Base-by-base conservation (phyloP, 92 coral and sea anemone genomes). In the Virgularia gustaviana region DNA sequence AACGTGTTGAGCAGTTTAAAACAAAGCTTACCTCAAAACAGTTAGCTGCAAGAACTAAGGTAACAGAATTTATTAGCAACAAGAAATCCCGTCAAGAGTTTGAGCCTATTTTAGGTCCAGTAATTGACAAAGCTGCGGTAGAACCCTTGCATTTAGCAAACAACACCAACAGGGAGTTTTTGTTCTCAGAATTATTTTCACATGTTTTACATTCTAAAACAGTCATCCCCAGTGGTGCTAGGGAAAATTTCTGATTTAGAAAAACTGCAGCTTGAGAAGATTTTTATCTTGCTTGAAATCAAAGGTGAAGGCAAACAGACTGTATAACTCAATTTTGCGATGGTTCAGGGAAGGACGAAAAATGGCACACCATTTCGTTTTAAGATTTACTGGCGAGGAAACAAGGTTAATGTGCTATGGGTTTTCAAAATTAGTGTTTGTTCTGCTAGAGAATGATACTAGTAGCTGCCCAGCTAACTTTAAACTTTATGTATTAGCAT, bases 121-220 rank as follows among this genome's bases (percentile, higher is more conserved):
- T 80, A 25, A 72, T 80, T 53, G 79, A 73, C 39, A 72, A 80
- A 36, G 85, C 79, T 42, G 54, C 63, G 20, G 64, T 63, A 19
- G 85, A 80, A 62, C 85, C 85, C 44, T 65, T 80, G 53, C 79
- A 72, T 72, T 49, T 72, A 57, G 70, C 74, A 33, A 80, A 72
- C 70, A 72, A 73, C n/a, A n/a, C n/a, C 65, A 62, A 73, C 55
- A 72, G 80, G 80, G 68, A 80, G 67, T 72, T 73, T 52, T 41
- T 72, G 57, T 72, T 72, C 34, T n/a, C n/a, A n/a, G n/a, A n/a
- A n/a, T n/a, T 71, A 23, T 61, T 71, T 41, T 34, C 42, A 5
- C 49, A 72, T 47, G 79, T 63, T 49, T 25, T 80, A 29, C 55
- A 71, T 15, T 63, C 71, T 8, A 72, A 77, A 72, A 61, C 85